Evolutionary conservation across 2,797 vertebrate genomes (phyloP).

Genomic region (Cuculus canorus): DNA sequence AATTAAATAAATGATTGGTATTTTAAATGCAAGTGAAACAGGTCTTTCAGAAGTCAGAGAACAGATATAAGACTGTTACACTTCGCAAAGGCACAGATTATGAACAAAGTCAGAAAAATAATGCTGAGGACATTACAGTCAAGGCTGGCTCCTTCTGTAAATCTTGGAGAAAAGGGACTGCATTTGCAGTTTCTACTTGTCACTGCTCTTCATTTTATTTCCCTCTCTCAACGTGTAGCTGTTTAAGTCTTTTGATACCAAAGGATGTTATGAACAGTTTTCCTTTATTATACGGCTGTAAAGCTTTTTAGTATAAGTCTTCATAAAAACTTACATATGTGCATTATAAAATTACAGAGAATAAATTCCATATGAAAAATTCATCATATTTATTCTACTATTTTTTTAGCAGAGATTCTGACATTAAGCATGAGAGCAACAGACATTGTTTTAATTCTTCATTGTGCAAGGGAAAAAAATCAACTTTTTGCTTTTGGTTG

Average conservation of each 20-base stretch:
- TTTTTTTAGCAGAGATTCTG: background rate
- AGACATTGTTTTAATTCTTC: conserved; percentile 54
- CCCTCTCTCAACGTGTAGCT: background rate
- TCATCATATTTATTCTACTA: background rate
- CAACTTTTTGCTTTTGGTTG: conserved; percentile 23
- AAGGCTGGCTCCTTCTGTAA: background rate
- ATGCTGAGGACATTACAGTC: background rate
- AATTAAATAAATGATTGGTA: background rate
- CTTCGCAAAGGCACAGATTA: background rate
- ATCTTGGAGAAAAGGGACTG: background rate
- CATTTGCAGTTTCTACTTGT: background rate
- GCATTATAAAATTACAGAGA: conserved; percentile 40
- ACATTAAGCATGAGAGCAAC: conserved; percentile 10
- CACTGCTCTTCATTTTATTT: conserved; percentile 6
- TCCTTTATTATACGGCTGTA: background rate
- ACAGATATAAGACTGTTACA: background rate
- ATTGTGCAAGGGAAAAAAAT: background rate
- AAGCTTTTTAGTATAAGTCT: conserved; percentile 14
- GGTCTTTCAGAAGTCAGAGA: background rate
- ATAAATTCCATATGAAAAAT: conserved; percentile 55
- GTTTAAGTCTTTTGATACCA: background rate
- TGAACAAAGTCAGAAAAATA: background rate
- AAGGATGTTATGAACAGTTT: background rate
- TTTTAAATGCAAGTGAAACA: background rate
- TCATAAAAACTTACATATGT: conserved; percentile 41